These are phyloP conservation scores for Pangasius djambal DNA, from an alignment of 2,797 vertebrate genomes.

Conservation along the genomic window DNA sequence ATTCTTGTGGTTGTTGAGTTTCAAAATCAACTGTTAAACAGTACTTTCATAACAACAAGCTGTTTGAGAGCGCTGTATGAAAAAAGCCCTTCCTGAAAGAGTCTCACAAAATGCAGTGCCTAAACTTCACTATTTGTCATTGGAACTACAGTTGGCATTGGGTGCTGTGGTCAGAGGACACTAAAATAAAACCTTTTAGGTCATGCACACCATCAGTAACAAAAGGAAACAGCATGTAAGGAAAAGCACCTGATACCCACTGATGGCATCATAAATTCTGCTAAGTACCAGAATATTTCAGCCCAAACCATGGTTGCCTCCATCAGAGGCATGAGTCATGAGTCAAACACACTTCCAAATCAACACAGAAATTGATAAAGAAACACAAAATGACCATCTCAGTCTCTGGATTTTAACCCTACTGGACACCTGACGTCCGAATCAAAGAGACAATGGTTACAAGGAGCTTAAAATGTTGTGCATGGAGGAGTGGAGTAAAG, in stretches of 20 bases:
- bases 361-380: not conserved
- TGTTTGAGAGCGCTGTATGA: not conserved
- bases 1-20: not conserved
- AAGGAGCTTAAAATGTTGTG: not conserved
- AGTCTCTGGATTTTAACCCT: not conserved
- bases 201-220: not conserved
- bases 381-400: not conserved
- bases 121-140: not conserved
- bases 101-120: not conserved
- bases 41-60: constrained; percentile 6
- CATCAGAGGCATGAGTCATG: not conserved
- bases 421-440: not conserved
- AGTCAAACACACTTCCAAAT: not conserved
- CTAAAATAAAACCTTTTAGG: not conserved
- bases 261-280: not conserved
- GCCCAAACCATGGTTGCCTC: not conserved
- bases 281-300: not conserved
- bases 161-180: not conserved
- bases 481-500: not conserved
- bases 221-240: not conserved
- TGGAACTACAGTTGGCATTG: not conserved
- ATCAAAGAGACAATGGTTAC: not conserved
- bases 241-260: not conserved
- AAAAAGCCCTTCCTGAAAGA: not conserved
- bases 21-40: not conserved